Evolutionary conservation across 2,888 invertebrate genomes (phyloP).

Genomic region (Drosophila paucipuncta): DNA sequence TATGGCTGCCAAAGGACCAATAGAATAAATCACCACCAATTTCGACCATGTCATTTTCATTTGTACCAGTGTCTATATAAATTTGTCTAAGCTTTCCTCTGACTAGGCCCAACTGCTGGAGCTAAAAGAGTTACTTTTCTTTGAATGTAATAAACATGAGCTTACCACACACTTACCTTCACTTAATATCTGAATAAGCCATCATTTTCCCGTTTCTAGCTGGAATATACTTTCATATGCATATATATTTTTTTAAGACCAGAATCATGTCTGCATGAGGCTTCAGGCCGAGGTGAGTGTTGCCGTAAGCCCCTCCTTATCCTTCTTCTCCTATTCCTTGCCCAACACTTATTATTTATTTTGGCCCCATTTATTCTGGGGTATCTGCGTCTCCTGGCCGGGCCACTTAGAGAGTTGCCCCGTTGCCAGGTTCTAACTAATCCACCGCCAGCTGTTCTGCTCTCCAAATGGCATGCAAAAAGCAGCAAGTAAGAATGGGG

Average conservation of each 20-base stretch:
- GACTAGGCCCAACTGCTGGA: constrained; percentile 8
- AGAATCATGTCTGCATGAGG: constrained; percentile 19
- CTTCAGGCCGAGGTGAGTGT: constrained; percentile 5
- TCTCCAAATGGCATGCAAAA: constrained; percentile 45
- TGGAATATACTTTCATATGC: constrained; percentile 22
- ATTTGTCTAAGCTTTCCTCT: neutral
- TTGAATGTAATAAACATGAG: constrained; percentile 17
- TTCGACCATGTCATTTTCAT: neutral
- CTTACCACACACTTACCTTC: constrained; percentile 33
- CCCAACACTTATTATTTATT: constrained; percentile 18
- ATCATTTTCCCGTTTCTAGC: constrained; percentile 30
- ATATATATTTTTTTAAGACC: constrained; percentile 24
- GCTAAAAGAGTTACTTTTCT: too few species aligned
- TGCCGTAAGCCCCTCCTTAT: constrained; percentile 18
- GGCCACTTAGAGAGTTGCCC: constrained; percentile 39
- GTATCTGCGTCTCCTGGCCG: constrained; percentile 29
- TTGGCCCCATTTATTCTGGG: constrained; percentile 30
- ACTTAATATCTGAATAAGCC: constrained; percentile 48
- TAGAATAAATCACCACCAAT: neutral
- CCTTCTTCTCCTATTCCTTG: neutral
- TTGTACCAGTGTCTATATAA: neutral
- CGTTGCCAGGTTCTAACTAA: constrained; percentile 20
- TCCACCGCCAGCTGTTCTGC: constrained; percentile 38
- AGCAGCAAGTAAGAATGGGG: neutral
- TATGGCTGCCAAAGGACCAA: neutral